Evolutionary conservation across 2,888 invertebrate genomes (phyloP).

Genomic region (Drosophila macrothrix): DNA sequence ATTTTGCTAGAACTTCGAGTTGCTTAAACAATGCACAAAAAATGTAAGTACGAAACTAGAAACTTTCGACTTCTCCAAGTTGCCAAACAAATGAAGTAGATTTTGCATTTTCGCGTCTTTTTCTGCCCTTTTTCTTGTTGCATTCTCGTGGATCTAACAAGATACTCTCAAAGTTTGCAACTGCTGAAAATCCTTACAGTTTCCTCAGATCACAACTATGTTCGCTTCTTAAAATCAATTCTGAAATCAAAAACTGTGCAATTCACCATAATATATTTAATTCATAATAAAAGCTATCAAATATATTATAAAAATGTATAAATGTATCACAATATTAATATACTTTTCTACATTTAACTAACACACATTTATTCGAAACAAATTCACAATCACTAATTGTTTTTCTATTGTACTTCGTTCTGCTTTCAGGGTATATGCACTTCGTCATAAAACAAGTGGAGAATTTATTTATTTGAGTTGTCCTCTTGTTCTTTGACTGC

Average conservation of each 20-base stretch:
- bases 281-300: background rate
- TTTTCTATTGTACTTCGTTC: background rate
- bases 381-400: background rate
- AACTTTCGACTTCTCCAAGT: constrained; percentile 54
- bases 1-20: constrained; percentile 39
- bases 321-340: background rate
- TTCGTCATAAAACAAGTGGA: background rate
- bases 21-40: constrained; percentile 32
- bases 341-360: background rate
- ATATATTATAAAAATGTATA: background rate
- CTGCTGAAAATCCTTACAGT: too few relatives aligned
- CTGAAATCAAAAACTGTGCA: too few relatives aligned
- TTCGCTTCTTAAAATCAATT: background rate
- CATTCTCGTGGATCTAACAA: background rate
- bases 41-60: constrained; percentile 45
- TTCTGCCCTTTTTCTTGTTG: background rate
- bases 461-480: constrained; percentile 15
- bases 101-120: constrained; percentile 59
- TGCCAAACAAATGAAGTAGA: constrained; percentile 65
- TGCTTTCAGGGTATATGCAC: constrained; percentile 8
- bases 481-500: constrained; percentile 23
- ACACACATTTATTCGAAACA: too few relatives aligned
- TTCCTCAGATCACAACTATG: background rate
- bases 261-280: background rate
- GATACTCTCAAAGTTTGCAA: background rate